Evolutionary conservation across 2,797 vertebrate species (phyloP).

Genomic region (Serranus cabrilla): DNA sequence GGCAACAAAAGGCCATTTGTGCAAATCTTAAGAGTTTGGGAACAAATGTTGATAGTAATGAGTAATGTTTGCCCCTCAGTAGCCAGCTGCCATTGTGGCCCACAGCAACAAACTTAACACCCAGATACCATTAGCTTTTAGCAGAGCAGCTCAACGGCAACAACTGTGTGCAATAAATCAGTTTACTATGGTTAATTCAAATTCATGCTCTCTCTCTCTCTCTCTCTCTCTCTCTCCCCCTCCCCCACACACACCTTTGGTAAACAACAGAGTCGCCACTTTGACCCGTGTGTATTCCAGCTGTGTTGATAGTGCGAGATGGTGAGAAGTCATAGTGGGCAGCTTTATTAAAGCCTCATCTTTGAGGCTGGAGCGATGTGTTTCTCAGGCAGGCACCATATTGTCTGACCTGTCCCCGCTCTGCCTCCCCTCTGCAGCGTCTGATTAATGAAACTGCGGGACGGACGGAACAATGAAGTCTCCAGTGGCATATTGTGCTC

Average conservation of each 20-base stretch:
- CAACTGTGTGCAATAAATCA: conserved; percentile 34
- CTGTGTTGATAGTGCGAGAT: conserved; percentile 43
- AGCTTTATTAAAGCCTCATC: conserved; percentile 70
- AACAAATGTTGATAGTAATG: conserved; percentile 15
- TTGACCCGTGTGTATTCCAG: conserved; percentile 45
- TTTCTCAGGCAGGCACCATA: conserved; percentile 71
- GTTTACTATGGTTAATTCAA: conserved; percentile 17
- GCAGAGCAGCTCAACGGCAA: conserved; percentile 14
- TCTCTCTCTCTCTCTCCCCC: background rate
- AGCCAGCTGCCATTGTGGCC: conserved; percentile 54
- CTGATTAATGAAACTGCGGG: conserved; percentile 72
- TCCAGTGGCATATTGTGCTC: conserved; percentile 64
- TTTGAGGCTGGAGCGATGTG: conserved; percentile 40
- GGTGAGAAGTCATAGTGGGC: conserved; percentile 49
- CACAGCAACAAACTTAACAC: conserved; percentile 30
- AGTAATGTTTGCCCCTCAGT: conserved; percentile 22
- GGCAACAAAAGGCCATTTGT: background rate
- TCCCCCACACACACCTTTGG: background rate
- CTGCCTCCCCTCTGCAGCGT: conserved; percentile 45
- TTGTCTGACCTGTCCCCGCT: conserved; percentile 60
- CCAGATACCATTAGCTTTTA: conserved; percentile 25
- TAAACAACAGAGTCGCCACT: conserved; percentile 16
- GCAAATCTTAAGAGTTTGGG: conserved; percentile 7
- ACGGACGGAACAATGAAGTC: conserved; percentile 70
- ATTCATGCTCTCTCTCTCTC: background rate